These are phyloP conservation scores for Palythoa grandiflora DNA, from an alignment of 92 coral and sea anemone genomes.

Conservation along the genomic window DNA sequence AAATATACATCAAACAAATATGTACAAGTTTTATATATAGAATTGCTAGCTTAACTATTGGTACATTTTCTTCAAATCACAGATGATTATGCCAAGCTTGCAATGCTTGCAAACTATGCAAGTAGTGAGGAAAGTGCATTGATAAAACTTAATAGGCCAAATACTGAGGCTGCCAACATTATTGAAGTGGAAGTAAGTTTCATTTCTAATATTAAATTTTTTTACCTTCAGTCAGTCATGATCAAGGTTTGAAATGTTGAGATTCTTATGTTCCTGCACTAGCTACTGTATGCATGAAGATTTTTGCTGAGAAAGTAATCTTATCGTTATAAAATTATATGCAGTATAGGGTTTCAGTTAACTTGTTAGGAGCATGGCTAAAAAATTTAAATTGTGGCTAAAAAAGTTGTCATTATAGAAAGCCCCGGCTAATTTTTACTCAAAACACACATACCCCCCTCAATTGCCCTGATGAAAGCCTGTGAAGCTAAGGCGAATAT, in stretches of 20 bases:
- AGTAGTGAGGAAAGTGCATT: neutral
- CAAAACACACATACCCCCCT: neutral
- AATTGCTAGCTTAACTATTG: neutral
- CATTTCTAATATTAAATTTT: neutral
- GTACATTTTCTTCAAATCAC: neutral
- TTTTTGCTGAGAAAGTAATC: neutral
- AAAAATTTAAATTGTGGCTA: too few species aligned
- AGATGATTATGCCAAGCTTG: constrained; percentile 1
- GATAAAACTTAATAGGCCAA: neutral
- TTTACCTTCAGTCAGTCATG: neutral
- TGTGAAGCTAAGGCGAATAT: constrained; percentile 25
- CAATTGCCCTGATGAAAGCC: constrained; percentile 18
- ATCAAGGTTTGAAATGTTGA: neutral
- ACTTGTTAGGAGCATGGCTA: too few species aligned
- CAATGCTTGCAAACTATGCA: constrained; percentile 6
- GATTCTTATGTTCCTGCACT: neutral
- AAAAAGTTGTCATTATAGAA: too few species aligned
- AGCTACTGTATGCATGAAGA: neutral
- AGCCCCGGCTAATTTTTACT: too few species aligned
- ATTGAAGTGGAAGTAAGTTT: constrained; percentile 4
- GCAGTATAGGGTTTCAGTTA: neutral
- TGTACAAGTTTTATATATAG: neutral
- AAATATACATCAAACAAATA: neutral
- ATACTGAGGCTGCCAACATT: neutral
- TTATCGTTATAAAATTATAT: neutral